Evolutionary conservation across 37 sponge, comb jelly and placozoan species (phyloP).

Genomic region (Beroe forskalii): DNA sequence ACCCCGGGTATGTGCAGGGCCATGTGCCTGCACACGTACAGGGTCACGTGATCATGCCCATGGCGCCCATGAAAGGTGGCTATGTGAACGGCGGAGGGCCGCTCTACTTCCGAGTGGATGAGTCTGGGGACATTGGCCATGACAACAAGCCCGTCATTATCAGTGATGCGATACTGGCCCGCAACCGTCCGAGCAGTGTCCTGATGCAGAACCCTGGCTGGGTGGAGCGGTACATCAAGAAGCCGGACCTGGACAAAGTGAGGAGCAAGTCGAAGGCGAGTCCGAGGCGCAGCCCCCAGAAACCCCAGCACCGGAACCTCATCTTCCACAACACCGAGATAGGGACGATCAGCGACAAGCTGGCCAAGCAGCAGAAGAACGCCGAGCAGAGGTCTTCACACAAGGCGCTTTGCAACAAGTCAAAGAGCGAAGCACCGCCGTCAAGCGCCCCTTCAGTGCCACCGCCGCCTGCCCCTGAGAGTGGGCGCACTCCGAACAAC

Average conservation of each 20-base stretch:
- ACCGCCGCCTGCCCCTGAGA: background rate
- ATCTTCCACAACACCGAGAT: constrained; percentile 52
- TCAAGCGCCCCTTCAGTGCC: background rate
- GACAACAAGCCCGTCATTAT: background rate
- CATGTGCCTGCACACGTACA: background rate
- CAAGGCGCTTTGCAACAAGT: background rate
- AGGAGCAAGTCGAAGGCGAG: background rate
- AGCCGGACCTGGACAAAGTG: background rate
- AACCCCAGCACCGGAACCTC: constrained; percentile 15
- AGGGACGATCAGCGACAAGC: constrained; percentile 31
- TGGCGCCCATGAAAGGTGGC: constrained; percentile 26
- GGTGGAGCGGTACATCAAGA: constrained; percentile 22
- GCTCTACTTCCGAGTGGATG: background rate
- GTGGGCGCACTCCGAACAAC: background rate
- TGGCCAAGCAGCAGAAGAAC: constrained; percentile 31
- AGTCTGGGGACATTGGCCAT: background rate
- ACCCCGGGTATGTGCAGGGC: constrained; percentile 4
- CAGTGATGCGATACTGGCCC: background rate
- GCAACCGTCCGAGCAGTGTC: background rate
- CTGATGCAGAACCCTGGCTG: constrained; percentile 22
- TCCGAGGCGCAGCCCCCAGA: background rate
- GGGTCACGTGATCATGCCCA: background rate
- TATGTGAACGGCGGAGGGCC: constrained; percentile 13
- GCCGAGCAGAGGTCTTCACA: constrained; percentile 16
- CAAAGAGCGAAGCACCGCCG: background rate